Evolutionary conservation across 1,140 invertebrate genomes (phyloP), one percentile per base, ranked within the genome.

Genomic region (Caerostris extrusa): DNA sequence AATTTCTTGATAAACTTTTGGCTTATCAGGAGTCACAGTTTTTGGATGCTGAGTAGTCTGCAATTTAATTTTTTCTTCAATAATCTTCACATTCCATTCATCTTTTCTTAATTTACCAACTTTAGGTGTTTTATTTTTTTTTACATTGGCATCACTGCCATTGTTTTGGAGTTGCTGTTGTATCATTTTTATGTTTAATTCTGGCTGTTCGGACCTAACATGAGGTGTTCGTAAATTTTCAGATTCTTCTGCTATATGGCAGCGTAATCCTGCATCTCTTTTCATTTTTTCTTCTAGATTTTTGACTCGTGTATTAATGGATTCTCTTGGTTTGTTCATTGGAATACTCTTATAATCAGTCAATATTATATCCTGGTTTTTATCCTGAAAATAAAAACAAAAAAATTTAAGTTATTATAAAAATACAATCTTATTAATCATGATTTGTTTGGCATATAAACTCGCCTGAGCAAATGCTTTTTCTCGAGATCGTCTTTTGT

Each of bases 81-180:
- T 93, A 95, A 98, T 97, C 95, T 98, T 97, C 5, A 99, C 97
- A 96, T 99, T 98, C 98, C 98, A 99, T 96, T 99, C 98, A 71
- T 97, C 98, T 94, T 97, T 97, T 95, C 98, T 98, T 90, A 99
- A 98, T 96, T 98, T 98, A 95, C 98, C 97, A 69, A 95, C 95
- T 85, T 94, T 94, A 2, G 94, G 94, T 53, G 67, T 34, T 83
- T 60, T 81, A 55, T 34, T 34, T 56, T 95, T 95, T 34, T 94
- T 94, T 5, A 60, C 53, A 69, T 91, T 94, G 14, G 64, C 58
- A 8, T 67, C 93, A 83, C 71, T 92, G 3, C 93, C 91, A 81
- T 86, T 87, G 19, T 93, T 94, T 55, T 93, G 90, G 6, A 93
- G 85, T 77, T 93, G 91, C 14, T 93, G 85, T 91, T 94, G 83